Base-by-base conservation (phyloP, 2,797 vertebrate genomes). In the Falco cherrug region DNA sequence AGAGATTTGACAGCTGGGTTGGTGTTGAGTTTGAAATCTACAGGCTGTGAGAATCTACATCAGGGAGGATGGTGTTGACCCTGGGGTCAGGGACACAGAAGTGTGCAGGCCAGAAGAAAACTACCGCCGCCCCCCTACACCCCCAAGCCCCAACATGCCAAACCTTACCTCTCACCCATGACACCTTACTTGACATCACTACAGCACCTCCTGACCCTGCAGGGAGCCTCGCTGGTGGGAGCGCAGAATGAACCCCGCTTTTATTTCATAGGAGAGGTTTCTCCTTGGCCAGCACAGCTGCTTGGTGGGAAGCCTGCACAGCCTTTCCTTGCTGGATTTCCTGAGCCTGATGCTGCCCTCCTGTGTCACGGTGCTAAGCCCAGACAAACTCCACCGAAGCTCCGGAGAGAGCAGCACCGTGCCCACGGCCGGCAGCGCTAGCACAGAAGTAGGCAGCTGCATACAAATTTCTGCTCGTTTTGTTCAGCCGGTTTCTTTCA, bases 261-360 rank as follows among this genome's bases (percentile, higher is more conserved):
- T 22, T 45, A 16, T 73, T 76, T 51, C 67, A 9, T 5, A 26
- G 5, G 5, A 35, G 48, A 83, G 6, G 11, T 51, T 84, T 80
- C 51, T 70, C 37, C 24, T 67, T 19, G 6, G 29, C 73, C 85
- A 77, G 57, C 51, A 7, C 43, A 13, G 39, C 60, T 60, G 57
- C 63, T 59, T 14, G 6, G 37, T 13, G 43, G 41, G 53, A 70
- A 56, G 5, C 6, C 26, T 2, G 7, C 28, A 35, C 37, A 95
- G 67, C 37, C 14, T 45, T 84, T 78, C 31, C 9, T 48, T 68
- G 39, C 48, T 43, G 45, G 39, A 20, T 22, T 84, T 89, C 75
- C 71, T 41, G 91, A 80, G 92, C 70, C 60, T 90, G 85, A 2
- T 92, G 88, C 74, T 97, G 90, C 88, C 74, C 74, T 92, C 81